These are phyloP conservation scores for Cyphomyrus discorhynchus DNA, from an alignment of 2,113 vertebrate species.

Conservation along the genomic window DNA sequence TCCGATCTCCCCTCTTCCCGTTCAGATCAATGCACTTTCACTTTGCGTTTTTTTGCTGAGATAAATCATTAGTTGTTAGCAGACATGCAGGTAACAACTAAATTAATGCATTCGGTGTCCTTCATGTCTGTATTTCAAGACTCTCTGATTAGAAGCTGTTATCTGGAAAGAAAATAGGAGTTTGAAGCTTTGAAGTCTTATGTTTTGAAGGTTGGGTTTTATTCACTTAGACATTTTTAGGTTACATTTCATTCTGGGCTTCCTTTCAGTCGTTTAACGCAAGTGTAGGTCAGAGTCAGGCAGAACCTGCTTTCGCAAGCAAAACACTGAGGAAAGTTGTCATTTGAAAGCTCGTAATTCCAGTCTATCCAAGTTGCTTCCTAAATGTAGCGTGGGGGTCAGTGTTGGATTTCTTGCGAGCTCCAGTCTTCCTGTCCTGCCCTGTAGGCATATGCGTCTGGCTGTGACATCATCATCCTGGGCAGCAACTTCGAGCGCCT, in stretches of 20 bases:
- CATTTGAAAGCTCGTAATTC: neutral
- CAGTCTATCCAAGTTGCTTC: neutral
- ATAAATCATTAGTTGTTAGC: neutral
- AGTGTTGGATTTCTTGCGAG: neutral
- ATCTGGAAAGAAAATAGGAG: neutral
- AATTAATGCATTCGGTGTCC: neutral
- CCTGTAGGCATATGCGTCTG: slow-evolving; percentile 86
- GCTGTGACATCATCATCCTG: slow-evolving; percentile 93
- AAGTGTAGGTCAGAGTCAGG: neutral
- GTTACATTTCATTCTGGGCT: neutral
- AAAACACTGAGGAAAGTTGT: neutral
- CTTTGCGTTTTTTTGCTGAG: neutral
- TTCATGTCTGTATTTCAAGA: neutral
- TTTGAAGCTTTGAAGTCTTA: neutral
- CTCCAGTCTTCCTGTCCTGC: neutral
- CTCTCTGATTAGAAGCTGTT: neutral
- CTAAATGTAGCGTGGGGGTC: neutral
- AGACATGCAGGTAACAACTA: neutral
- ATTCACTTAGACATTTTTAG: neutral
- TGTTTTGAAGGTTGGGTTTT: neutral
- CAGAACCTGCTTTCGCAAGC: neutral
- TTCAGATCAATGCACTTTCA: neutral
- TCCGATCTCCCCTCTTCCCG: neutral
- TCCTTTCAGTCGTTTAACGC: neutral
- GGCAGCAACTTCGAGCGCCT: slow-evolving; percentile 94